A percentile compares a stretch with the other conserved stretches of the same genome.
Evolutionary conservation across 2,797 vertebrate genomes (phyloP).

Genomic region (Esox lucius): DNA sequence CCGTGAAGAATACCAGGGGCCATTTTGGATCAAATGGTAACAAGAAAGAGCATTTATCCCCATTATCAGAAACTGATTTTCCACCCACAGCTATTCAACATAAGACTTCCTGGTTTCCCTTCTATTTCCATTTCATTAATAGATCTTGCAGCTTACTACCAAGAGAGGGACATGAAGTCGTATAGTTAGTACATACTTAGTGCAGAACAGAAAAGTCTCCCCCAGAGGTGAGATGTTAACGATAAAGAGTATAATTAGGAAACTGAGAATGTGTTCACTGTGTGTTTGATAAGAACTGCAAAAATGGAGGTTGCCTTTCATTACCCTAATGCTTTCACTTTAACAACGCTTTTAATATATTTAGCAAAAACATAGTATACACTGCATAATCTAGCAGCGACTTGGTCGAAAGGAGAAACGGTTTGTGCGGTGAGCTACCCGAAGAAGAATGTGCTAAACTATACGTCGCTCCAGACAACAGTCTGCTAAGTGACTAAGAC

Average conservation of each 20-base stretch:
- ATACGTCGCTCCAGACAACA: too few species aligned
- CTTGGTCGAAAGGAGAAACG: too few species aligned
- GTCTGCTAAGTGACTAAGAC: too few species aligned
- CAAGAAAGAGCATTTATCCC: slow-evolving; percentile 45
- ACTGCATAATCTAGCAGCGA: too few species aligned
- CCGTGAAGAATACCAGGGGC: slow-evolving; percentile 32
- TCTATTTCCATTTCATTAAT: neutral
- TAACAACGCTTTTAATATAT: too few species aligned
- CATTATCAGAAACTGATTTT: slow-evolving; percentile 49
- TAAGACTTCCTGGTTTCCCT: neutral
- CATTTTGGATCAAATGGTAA: slow-evolving; percentile 27
- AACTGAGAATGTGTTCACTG: neutral
- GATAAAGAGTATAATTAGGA: neutral
- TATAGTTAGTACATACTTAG: neutral
- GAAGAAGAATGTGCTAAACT: too few species aligned
- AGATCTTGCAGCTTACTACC: neutral
- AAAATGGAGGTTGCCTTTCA: neutral
- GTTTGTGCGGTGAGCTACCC: too few species aligned
- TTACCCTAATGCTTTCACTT: too few species aligned
- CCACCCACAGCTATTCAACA: slow-evolving; percentile 24
- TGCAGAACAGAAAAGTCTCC: neutral
- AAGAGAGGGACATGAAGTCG: neutral
- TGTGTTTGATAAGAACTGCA: neutral
- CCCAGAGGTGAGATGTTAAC: neutral
- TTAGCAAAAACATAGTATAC: too few species aligned